phyloP scores from a whole-genome alignment of 2,888 invertebrate species.

The Myopa tessellatipennis region DNA sequence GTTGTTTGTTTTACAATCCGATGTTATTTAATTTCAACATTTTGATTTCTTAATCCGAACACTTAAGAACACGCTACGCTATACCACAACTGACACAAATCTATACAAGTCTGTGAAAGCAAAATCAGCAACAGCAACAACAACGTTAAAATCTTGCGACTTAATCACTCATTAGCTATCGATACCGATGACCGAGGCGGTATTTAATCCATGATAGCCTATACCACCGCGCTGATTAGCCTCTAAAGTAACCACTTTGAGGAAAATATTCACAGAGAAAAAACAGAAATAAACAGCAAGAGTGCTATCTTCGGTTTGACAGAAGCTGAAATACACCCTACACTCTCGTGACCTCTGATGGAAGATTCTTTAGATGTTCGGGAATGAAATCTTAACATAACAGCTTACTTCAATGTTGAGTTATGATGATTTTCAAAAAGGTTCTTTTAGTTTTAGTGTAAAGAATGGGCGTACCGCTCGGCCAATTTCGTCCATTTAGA shows the following conservation, averaged over 20 bases:
- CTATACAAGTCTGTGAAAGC: no score
- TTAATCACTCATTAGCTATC: not conserved
- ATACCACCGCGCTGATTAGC: constrained; percentile 18
- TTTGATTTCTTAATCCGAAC: constrained; percentile 12
- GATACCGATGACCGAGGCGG: not conserved
- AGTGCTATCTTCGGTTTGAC: no score
- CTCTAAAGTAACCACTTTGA: constrained; percentile 15
- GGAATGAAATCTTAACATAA: no score
- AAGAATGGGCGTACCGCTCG: no score
- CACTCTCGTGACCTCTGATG: not conserved
- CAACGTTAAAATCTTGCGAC: not conserved
- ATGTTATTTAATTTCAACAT: not conserved
- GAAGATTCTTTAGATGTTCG: not conserved
- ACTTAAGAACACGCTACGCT: not conserved
- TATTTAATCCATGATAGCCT: not conserved
- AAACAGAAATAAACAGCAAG: not conserved
- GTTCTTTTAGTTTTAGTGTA: no score
- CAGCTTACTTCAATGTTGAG: no score
- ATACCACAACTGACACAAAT: constrained; percentile 23
- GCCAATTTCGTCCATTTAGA: no score
- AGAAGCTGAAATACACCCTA: not conserved
- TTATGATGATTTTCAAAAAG: no score
- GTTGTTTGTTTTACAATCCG: not conserved
- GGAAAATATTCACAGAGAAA: not conserved
- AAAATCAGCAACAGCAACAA: constrained; percentile 13